Evolutionary conservation across 2,797 vertebrate genomes (phyloP), one percentile per base, ranked within the genome.

Genomic region (Alectoris magna): DNA sequence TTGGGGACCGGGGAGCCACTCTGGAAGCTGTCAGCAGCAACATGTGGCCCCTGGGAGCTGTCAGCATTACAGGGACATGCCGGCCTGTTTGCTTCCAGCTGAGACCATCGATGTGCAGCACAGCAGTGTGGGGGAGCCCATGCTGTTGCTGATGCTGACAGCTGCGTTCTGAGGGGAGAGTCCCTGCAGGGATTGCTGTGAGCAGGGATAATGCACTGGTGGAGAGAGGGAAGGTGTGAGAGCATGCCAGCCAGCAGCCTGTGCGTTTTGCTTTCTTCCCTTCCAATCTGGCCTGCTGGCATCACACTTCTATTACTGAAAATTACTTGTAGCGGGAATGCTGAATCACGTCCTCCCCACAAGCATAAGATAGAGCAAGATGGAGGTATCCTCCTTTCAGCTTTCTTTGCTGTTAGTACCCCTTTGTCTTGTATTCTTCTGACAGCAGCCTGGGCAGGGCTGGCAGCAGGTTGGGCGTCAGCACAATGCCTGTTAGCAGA

Each of bases 341-440:
- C 95, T 96, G 96, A 95, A 96, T 96, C 96, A 96, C 6, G 7
- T 92, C 89, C 84, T 95, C 82, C 67, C n/a, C 1, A 84, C 87
- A 95, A 78, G 48, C 68, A 78, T 56, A 73, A 91, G 91, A 81
- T 73, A 63, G 67, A 64, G 58, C 83, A 72, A 76, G 89, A 85
- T 90, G 89, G 84, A 91, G 70, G 70, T 88, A 81, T 92, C 76
- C 27, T 43, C 94, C 72, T 55, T 84, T 88, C 38, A n/a, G 34
- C 51, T 89, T 88, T 91, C 51, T 80, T 70, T 29, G 23, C 4
- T 8, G n/a, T 43, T 29, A 38, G 36, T 67, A 36, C 21, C 23
- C 7, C 89, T 89, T 89, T 90, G 21, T 80, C 66, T 80, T 72
- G 9, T 36, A 48, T 49, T 63, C 55, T 63, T 74, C 76, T 71